Evolutionary conservation across 2,888 invertebrate genomes (phyloP), one percentile per base, ranked within the genome.

Genomic region (Standfussiana lucernea): DNA sequence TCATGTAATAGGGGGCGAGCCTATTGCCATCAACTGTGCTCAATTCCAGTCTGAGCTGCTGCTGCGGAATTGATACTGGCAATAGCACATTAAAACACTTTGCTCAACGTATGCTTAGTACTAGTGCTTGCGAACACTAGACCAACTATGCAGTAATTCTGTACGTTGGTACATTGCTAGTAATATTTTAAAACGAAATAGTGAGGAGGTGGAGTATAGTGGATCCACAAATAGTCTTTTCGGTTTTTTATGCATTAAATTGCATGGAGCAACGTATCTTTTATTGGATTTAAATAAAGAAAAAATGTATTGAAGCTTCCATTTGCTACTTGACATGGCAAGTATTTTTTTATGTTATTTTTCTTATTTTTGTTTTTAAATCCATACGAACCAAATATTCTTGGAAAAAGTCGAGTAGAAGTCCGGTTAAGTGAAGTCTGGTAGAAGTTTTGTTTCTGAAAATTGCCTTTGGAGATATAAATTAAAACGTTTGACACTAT

Each of bases 361-460:
- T 28, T 21, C 50, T 45, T 72, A 59, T 66, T 70, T 66, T 70
- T 45, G 15, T 61, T 18, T 37, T n/a, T 6, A 50, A 73, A 76
- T 71, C 61, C 40, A 65, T 56, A 73, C 70, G 7, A 66, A 59
- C 28, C 15, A 15, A 59, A 72, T 67, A 68, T 73, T 72, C 45
- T 66, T 70, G 45, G 28, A 64, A 83, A 53, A 72, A 56, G 50
- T 37, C 42, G 28, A 37, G 28, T 15, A 37, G 28, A 18, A 18
- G 32, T 47, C 24, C 40, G 10, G n/a, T n/a, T n/a, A n/a, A n/a
- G n/a, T 15, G 40, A 37, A n/a, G 5, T 32, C 50, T 3, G 18
- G 15, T 18, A 21, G 28, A 35, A 65, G 0, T 53, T 45, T 67
- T 42, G 21, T 37, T 62, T 24, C 42, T 24, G 15, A 28, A 32